phyloP scores from a whole-genome alignment of 2,113 vertebrate genomes.

The Macquaria ambigua region DNA sequence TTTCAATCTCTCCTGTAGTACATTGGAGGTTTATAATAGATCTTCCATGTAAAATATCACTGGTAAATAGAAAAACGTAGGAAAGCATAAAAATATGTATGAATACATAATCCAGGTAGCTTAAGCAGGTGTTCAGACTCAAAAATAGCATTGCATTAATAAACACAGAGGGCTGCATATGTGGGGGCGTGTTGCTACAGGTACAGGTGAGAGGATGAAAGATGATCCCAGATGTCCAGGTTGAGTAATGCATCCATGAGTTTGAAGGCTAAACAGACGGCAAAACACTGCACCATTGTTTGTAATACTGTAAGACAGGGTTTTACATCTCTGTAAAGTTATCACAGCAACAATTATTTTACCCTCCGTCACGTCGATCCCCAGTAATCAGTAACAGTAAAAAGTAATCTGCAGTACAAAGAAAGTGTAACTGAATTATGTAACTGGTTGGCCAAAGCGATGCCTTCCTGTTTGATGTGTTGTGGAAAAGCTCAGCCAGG shows the following conservation, averaged over 20 bases:
- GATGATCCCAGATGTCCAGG: not conserved
- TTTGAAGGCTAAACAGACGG: conserved; percentile 2
- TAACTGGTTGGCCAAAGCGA: conserved; percentile 2
- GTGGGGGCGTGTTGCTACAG: not conserved
- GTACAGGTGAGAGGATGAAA: conserved; percentile 4
- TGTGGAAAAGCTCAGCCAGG: not conserved
- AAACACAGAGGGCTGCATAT: not conserved
- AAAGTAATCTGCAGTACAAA: conserved; percentile 9
- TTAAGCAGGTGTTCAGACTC: conserved; percentile 11
- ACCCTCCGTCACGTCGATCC: not conserved
- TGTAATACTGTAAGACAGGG: not conserved
- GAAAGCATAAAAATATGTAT: not conserved
- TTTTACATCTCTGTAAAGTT: not conserved
- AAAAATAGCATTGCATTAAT: not conserved
- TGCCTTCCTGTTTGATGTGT: not conserved
- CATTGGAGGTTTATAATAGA: not conserved
- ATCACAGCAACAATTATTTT: not conserved
- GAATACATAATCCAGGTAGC: not conserved
- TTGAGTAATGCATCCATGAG: not conserved
- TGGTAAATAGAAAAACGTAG: not conserved
- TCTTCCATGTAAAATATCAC: not conserved
- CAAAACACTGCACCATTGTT: not conserved
- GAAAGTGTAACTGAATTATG: not conserved
- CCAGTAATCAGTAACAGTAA: not conserved
- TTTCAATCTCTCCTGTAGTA: not conserved